Evolutionary conservation across 2,113 vertebrate species (phyloP).

Genomic region (Daboia siamensis): DNA sequence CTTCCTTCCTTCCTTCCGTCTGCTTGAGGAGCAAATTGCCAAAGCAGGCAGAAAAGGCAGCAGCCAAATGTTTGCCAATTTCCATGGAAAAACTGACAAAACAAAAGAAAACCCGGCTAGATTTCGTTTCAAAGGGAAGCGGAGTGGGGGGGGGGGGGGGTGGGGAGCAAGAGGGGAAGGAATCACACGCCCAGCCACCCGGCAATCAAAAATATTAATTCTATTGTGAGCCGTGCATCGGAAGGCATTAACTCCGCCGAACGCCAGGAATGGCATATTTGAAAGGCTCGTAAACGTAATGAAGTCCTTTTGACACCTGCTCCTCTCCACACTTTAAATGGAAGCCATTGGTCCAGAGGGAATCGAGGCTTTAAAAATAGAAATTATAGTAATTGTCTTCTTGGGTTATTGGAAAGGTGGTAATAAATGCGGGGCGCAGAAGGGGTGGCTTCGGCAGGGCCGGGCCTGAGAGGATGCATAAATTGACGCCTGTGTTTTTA

Average conservation of each 20-base stretch:
- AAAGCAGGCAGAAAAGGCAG: constrained; percentile 67
- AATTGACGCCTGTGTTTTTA: constrained; percentile 51
- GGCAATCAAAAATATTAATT: constrained; percentile 72
- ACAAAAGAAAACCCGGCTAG: background rate
- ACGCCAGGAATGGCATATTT: constrained; percentile 51
- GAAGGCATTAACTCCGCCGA: constrained; percentile 50
- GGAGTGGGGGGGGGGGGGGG: too few species aligned
- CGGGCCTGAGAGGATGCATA: constrained; percentile 40
- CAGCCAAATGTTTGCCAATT: constrained; percentile 70
- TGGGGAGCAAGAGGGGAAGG: background rate
- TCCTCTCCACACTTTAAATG: constrained; percentile 77
- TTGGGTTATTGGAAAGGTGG: constrained; percentile 64
- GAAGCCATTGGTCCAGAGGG: constrained; percentile 64
- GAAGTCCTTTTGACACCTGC: constrained; percentile 85
- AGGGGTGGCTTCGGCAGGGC: constrained; percentile 8
- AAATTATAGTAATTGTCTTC: constrained; percentile 71
- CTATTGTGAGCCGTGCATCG: constrained; percentile 66
- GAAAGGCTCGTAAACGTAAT: constrained; percentile 71
- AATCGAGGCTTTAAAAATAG: constrained; percentile 65
- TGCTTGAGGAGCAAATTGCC: constrained; percentile 75
- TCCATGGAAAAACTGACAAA: constrained; percentile 61
- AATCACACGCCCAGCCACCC: constrained; percentile 48
- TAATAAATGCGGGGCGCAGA: constrained; percentile 54
- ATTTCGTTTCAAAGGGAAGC: background rate
- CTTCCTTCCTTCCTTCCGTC: constrained; percentile 65